Percentiles rank a stretch among this genome's conserved stretches.
Conservation (phyloP, 1,140 invertebrate species). For the Apis laboriosa region DNA sequence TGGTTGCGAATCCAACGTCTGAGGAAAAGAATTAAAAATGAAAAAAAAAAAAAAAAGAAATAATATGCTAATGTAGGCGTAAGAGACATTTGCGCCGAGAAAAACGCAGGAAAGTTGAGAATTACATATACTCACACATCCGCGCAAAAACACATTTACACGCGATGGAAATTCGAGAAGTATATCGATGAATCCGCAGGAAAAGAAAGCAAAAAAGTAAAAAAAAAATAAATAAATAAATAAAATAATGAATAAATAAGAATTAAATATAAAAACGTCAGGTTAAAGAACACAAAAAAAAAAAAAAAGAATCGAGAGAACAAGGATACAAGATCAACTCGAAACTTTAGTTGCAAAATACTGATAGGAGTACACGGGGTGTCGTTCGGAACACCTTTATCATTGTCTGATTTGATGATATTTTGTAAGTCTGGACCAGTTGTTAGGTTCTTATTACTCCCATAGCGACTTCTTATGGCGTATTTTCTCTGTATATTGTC, state of each 20-base stretch:
- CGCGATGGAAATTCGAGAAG: slow-evolving; percentile 10
- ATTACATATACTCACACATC: background rate
- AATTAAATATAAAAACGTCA: slow-evolving; percentile 8
- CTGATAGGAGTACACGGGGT: slow-evolving; percentile 69
- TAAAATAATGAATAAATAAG: background rate
- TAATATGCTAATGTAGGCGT: slow-evolving; percentile 6
- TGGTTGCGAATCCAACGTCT: slow-evolving; percentile 27
- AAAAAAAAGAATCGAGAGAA: slow-evolving; percentile 44
- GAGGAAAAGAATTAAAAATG: slow-evolving; percentile 12
- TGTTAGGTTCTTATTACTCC: slow-evolving; percentile 79
- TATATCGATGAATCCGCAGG: background rate
- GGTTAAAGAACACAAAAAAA: slow-evolving; percentile 27
- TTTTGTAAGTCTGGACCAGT: slow-evolving; percentile 80
- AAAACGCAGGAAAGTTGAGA: background rate
- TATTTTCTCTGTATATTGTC: slow-evolving; percentile 81
- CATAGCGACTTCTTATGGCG: slow-evolving; percentile 80
- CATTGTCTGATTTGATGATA: slow-evolving; percentile 79
- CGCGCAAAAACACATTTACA: background rate
- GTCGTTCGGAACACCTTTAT: slow-evolving; percentile 72
- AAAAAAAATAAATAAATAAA: background rate
- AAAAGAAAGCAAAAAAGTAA: slow-evolving; percentile 4
- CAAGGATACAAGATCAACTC: slow-evolving; percentile 60
- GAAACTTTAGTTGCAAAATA: slow-evolving; percentile 69
- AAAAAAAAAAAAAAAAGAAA: slow-evolving; percentile 39
- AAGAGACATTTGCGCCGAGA: background rate